Evolutionary conservation across 2,797 vertebrate genomes (phyloP), one percentile per base, ranked within the genome.

Genomic region (Coranthus polyacanthus): DNA sequence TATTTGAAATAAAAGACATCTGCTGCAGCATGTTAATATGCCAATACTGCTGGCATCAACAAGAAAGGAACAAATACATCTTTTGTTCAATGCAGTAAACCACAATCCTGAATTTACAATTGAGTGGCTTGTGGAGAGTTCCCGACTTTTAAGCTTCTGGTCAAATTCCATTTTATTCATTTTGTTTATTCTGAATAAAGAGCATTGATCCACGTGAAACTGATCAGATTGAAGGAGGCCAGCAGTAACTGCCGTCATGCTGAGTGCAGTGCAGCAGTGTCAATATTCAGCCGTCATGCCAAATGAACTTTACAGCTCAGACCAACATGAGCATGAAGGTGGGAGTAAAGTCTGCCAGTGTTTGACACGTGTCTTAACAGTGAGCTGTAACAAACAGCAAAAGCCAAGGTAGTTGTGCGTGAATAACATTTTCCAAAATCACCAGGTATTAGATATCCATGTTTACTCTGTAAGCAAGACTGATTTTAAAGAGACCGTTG

Each of bases 281-380:
- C 72, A 76, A 83, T 77, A 73, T 78, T 51, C 49, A 51, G 70
- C 50, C 17, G 64, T 81, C 87, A 71, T 22, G 79, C 73, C 56
- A 45, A 71, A 81, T 76, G 41, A 72, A 68, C 46, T 57, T 71
- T 51, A 72, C 51, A 39, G 46, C 60, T 73, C 15, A 4, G 65
- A 62, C 47, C 60, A 65, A 51, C 18, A 20, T 11, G 39, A 59
- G 55, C 37, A 6, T 59, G 81, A 72, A 61, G 61, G 38, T 64
- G 55, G 59, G 49, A 51, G 58, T 41, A 46, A 68, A 52, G 36
- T 63, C 52, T 71, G 72, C 59, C 77, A 60, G 63, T 6, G 46
- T 21, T 56, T 68, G 62, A 63, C 88, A 82, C 75, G 44, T 46
- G 63, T 72, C 54, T 54, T 54, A 66, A 78, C 56, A 70, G 49